phyloP scores from a whole-genome alignment of 2,113 vertebrate species.

The Myotis brandtii region DNA sequence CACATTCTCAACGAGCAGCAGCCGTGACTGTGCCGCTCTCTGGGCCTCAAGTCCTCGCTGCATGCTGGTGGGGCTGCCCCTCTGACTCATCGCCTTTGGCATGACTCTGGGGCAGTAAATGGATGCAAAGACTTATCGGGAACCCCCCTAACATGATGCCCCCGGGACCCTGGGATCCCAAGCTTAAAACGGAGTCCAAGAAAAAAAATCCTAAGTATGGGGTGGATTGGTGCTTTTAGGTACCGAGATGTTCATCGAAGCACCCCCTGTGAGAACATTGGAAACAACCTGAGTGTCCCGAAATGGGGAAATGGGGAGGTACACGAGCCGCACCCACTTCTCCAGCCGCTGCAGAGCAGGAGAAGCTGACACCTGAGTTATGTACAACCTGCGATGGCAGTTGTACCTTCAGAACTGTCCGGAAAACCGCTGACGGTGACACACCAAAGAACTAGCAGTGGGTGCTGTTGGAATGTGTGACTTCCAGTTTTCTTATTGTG shows the following conservation, averaged over 20 bases:
- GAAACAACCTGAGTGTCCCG: not conserved
- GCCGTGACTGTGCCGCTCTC: not conserved
- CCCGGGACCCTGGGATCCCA: not conserved
- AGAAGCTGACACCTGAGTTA: not conserved
- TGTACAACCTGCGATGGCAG: not conserved
- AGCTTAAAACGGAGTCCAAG: not conserved
- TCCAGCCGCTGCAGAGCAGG: not conserved
- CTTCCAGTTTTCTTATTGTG: not conserved
- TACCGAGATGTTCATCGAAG: not conserved
- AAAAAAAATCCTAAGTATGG: not conserved
- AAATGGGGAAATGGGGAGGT: not conserved
- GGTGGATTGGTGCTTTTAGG: not conserved
- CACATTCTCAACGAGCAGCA: not conserved
- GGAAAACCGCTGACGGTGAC: accelerated
- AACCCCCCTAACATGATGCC: not conserved
- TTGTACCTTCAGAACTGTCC: not conserved
- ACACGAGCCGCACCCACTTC: not conserved
- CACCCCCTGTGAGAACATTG: accelerated
- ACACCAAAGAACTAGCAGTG: accelerated
- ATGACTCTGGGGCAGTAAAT: not conserved
- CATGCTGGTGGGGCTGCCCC: not conserved
- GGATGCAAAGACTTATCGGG: not conserved
- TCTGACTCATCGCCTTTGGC: not conserved
- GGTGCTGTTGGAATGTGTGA: not conserved
- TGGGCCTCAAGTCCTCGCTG: not conserved